phyloP scores from a whole-genome alignment of 2,113 vertebrate species.

The Piprites chloris region DNA sequence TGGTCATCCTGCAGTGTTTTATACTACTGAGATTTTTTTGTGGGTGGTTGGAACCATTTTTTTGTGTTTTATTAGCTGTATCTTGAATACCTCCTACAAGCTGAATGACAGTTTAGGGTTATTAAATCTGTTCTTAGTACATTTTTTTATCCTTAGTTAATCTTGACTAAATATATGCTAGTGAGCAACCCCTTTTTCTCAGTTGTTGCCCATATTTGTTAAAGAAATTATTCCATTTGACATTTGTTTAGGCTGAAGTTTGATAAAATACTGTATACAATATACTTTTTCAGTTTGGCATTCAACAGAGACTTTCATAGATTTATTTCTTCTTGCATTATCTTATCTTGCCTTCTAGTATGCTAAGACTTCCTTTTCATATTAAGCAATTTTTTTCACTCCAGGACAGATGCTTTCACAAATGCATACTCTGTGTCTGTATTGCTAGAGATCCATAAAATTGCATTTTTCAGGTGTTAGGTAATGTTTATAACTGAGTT shows the following conservation, averaged over 20 bases:
- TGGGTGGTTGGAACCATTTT: constrained; percentile 67
- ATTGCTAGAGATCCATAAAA: background rate
- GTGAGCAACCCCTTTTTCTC: constrained; percentile 60
- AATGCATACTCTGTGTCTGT: background rate
- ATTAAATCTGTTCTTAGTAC: constrained; percentile 72
- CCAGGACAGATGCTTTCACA: constrained; percentile 48
- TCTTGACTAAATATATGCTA: constrained; percentile 72
- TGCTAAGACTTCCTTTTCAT: constrained; percentile 74
- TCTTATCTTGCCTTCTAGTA: constrained; percentile 72
- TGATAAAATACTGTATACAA: constrained; percentile 78
- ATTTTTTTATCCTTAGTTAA: constrained; percentile 74
- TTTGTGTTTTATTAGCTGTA: constrained; percentile 76
- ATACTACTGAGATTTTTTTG: constrained; percentile 55
- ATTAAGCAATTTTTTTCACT: constrained; percentile 67
- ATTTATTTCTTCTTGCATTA: constrained; percentile 75
- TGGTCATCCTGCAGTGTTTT: constrained; percentile 65
- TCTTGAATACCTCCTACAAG: constrained; percentile 76
- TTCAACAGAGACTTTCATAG: constrained; percentile 65
- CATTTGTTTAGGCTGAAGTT: constrained; percentile 78
- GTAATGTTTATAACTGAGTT: background rate
- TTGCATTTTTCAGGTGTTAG: background rate
- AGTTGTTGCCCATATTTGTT: constrained; percentile 83
- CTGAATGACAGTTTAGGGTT: constrained; percentile 78
- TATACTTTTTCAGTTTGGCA: constrained; percentile 69
- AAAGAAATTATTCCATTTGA: constrained; percentile 76